Base-by-base conservation (phyloP, 2,888 invertebrate genomes). In the Drosophila borealis region DNA sequence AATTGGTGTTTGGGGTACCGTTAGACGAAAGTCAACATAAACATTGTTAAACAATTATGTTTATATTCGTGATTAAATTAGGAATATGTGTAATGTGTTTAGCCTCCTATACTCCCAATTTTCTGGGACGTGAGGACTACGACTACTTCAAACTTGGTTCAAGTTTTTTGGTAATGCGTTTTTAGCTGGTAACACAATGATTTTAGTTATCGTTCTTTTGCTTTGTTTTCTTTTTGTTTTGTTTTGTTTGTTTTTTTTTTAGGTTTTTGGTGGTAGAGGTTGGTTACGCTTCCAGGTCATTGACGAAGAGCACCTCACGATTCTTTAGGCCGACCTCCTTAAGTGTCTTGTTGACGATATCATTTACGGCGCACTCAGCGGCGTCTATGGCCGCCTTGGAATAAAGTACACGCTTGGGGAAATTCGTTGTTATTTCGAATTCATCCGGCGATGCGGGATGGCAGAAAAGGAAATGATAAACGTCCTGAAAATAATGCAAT, bases 341-440 rank as follows among this genome's bases (percentile, higher is more conserved):
- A 92, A 78, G 92, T 21, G 90, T 90, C 70, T 87, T 91, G 45
- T 73, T 67, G 17, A 74, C 54, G 14, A 45, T 55, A 37, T 85
- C 80, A 50, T 59, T 76, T 25, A 70, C 75, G 13, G 70, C 62
- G 39, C 73, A 74, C 29, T 80, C 81, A 25, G 66, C 74, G 50
- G 69, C 60, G 41, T 75, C 80, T 3, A 72, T 57, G 11, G 72
- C 70, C 49, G 88, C 74, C 78, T 89, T 92, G 56, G 91, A 87
- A 75, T 95, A 94, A 59, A 99, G 93, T 70, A 96, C 95, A 74
- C 97, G 95, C 91, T 97, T 97, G 0, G 99, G 99, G 92, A 97
- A 99, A 93, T 98, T 98, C 76, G 98, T 98, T 51, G 97, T 97
- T 75, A 99, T 97, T 93, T 98, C 98, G 91, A 99, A 99, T 91